A percentile compares a stretch with the other conserved stretches of the same genome.
These are phyloP conservation scores for Chymomyza fuscimana DNA, from an alignment of 2,888 invertebrate genomes.

Conservation along the genomic window DNA sequence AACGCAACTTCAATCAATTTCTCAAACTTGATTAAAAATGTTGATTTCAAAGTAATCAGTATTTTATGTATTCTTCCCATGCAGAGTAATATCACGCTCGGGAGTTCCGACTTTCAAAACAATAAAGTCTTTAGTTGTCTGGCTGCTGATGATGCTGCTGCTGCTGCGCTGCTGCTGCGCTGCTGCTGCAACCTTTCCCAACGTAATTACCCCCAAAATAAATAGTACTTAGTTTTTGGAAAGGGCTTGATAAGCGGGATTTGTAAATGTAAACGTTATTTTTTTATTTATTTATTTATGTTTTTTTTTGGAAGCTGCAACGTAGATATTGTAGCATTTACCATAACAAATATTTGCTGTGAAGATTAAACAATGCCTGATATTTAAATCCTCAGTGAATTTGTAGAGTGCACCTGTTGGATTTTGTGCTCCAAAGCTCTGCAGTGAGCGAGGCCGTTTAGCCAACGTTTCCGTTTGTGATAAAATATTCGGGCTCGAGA, in stretches of 20 bases:
- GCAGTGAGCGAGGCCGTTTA: conserved; percentile 18
- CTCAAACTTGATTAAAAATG: conserved; percentile 9
- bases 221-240: background rate
- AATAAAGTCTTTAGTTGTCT: background rate
- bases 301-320: conserved; percentile 2
- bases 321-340: background rate
- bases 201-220: background rate
- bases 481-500: conserved; percentile 32
- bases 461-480: conserved; percentile 58
- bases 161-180: background rate
- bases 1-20: background rate
- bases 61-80: background rate
- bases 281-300: background rate
- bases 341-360: conserved; percentile 39
- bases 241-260: background rate
- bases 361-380: conserved; percentile 20
- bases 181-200: background rate
- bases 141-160: background rate
- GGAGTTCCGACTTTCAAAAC: background rate
- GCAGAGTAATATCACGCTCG: background rate
- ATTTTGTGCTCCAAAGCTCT: conserved; percentile 8
- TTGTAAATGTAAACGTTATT: background rate
- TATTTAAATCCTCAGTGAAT: conserved; percentile 17
- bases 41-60: conserved; percentile 4
- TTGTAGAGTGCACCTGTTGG: conserved; percentile 50